Conservation (phyloP, 2,113 vertebrate genomes). For the Chaetops frenatus region DNA sequence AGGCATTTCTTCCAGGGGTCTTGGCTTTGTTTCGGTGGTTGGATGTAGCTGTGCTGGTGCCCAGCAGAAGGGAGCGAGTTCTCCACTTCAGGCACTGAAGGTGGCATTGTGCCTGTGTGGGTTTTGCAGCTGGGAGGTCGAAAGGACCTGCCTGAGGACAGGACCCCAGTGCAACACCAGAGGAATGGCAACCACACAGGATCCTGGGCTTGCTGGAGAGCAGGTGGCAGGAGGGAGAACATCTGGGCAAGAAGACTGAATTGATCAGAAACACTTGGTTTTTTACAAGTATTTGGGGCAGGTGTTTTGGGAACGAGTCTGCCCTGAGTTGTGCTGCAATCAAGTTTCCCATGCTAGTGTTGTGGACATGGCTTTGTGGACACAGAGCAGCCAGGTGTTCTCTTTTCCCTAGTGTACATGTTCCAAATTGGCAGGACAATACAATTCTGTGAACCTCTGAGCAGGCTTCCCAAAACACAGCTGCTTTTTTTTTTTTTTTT, state of each 20-base stretch:
- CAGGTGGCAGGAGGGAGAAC: not conserved
- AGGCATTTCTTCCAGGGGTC: not conserved
- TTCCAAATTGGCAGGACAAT: fast-evolving
- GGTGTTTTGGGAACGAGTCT: not conserved
- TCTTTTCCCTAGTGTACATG: fast-evolving
- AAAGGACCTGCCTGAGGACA: not conserved
- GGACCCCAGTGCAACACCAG: fast-evolving
- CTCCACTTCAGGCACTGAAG: not conserved
- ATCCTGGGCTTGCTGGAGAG: not conserved
- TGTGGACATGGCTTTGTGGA: fast-evolving
- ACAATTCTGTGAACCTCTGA: fast-evolving
- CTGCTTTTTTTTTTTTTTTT: not conserved
- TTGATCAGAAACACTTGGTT: not conserved
- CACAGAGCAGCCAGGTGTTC: not conserved
- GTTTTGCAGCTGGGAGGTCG: not conserved
- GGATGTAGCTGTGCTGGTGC: not conserved
- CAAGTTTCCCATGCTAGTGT: not conserved
- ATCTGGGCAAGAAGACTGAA: fast-evolving
- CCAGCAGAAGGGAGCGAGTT: not conserved
- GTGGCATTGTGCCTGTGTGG: fast-evolving
- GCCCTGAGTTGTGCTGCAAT: not conserved
- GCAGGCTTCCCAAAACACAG: not conserved
- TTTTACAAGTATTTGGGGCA: not conserved
- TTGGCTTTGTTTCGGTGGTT: not conserved
- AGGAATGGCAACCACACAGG: fast-evolving